Evolutionary conservation across 2,888 invertebrate genomes (phyloP).

Genomic region (Pyralis farinalis): DNA sequence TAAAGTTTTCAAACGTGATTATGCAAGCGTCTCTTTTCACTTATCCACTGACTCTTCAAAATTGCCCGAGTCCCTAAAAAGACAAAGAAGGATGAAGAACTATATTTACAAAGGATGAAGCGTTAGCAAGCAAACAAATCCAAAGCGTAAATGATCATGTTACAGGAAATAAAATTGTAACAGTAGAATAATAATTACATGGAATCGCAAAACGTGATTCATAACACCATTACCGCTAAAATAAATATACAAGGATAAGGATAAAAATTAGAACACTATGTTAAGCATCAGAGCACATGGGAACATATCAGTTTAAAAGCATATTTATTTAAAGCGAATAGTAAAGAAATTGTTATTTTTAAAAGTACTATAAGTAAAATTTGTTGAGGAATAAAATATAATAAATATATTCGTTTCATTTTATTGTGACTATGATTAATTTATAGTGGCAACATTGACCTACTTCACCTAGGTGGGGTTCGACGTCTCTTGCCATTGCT

Average conservation of each 20-base stretch:
- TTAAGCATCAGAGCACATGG: too few species aligned
- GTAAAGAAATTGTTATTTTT: too few species aligned
- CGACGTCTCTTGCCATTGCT: too few species aligned
- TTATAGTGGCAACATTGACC: too few species aligned
- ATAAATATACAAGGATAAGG: too few species aligned
- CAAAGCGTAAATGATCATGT: conserved; percentile 12
- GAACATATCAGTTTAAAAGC: not conserved
- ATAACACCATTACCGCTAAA: not conserved
- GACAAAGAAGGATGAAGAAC: conserved; percentile 54
- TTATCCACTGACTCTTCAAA: conserved; percentile 9
- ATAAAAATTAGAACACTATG: not conserved
- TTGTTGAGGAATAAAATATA: too few species aligned
- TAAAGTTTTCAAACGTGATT: conserved; percentile 15
- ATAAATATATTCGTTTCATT: too few species aligned
- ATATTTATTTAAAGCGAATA: too few species aligned
- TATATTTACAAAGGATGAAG: conserved; percentile 53
- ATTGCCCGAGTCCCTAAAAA: conserved; percentile 39
- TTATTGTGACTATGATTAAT: too few species aligned
- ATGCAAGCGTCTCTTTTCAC: conserved; percentile 23
- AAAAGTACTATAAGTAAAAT: too few species aligned
- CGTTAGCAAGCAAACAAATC: conserved; percentile 24
- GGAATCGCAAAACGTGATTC: conserved; percentile 8
- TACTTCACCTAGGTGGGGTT: too few species aligned
- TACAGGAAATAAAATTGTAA: conserved; percentile 7
- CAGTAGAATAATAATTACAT: not conserved